Evolutionary conservation across 2,113 vertebrate species (phyloP).

Genomic region (Nipponia nippon): DNA sequence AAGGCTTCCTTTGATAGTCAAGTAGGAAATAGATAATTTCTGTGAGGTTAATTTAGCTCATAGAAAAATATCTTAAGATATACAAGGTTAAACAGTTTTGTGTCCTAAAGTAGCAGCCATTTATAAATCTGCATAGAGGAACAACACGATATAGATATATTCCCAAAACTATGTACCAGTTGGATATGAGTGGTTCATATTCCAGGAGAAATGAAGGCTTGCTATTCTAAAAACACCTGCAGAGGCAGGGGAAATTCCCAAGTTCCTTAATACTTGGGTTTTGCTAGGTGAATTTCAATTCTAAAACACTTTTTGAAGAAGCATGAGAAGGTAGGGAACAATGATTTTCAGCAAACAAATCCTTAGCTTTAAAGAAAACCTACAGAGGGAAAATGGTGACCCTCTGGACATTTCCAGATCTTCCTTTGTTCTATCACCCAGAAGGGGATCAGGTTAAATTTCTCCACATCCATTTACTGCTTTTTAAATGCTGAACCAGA

Average conservation of each 20-base stretch:
- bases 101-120: neutral
- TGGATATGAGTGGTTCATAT: neutral
- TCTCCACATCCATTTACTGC: neutral
- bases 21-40: neutral
- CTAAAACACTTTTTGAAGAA: neutral
- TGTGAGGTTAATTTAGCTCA: neutral
- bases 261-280: neutral
- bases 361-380: neutral
- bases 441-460: neutral
- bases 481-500: neutral
- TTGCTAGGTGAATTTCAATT: neutral
- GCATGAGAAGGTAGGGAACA: neutral
- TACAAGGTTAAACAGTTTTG: neutral
- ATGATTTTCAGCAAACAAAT: neutral
- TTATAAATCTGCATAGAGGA: neutral
- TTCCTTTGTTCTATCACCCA: neutral
- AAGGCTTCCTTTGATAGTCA: neutral
- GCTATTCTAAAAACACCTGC: neutral
- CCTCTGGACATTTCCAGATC: neutral
- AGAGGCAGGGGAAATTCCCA: neutral
- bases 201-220: neutral
- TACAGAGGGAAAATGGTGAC: neutral
- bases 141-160: neutral
- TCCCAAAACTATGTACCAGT: neutral
- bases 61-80: neutral